Base-by-base conservation (phyloP, 2,888 invertebrate species). In the Bruchidius siliquastri region DNA sequence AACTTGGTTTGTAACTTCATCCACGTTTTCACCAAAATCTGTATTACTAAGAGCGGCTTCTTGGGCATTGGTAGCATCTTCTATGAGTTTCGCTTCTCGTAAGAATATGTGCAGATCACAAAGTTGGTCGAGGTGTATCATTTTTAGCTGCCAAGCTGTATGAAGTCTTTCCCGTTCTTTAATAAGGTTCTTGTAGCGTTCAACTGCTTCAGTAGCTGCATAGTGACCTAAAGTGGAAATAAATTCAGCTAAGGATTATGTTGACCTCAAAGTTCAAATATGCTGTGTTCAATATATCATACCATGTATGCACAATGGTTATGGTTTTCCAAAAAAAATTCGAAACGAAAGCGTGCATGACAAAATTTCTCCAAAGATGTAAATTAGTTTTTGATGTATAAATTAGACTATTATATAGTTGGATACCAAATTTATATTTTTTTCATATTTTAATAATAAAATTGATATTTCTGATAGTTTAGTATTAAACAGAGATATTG, bases 31-130 rank as follows among this genome's bases (percentile, higher is more conserved):
- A 0, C 94, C 92, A 75, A 92, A 92, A 80, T 94, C 93, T 0
- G 91, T 90, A 73, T 83, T 75, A 85, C 90, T 89, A 0, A 95
- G 84, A 0, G 93, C 91, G 0, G 93, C 94, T 83, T 98, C 97
- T 87, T 98, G 98, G 0, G 95, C 91, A 20, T 93, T 92, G 76
- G 96, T 95, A 20, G 95, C 90, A 77, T 96, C 94, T 83, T 97
- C 95, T 75, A 99, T 90, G 85, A 96, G 95, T 83, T 96, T 96
- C 20, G 96, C 96, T 87, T 99, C 99, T 0, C 98, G 89, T 77
- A 97, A 87, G 91, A 99, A 98, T 86, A 96, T 94, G 87, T 98
- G 97, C 81, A 97, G 89, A 86, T 98, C 97, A 76, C 96, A 95
- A 76, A 96, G 90, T 85, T 98, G 96, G 84, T 96, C 96, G 68